Evolutionary conservation across 2,888 invertebrate genomes (phyloP).

Genomic region (Acronicta leporina): DNA sequence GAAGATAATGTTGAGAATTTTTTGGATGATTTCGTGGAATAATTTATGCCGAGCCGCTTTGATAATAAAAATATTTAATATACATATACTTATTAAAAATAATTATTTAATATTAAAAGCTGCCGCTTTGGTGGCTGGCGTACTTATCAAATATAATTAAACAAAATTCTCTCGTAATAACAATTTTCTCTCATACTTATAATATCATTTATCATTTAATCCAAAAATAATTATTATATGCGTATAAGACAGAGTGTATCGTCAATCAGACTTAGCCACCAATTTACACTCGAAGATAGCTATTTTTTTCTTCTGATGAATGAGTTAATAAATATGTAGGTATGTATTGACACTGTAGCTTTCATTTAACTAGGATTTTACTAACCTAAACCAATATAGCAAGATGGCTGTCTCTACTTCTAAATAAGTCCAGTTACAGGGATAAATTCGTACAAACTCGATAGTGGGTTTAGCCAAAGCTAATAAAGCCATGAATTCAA

Average conservation of each 20-base stretch:
- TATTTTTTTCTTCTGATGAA: too few relatives aligned
- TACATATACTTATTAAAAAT: slow-evolving; percentile 37
- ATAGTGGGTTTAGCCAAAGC: slow-evolving; percentile 21
- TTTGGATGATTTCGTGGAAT: slow-evolving; percentile 35
- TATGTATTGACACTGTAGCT: neutral
- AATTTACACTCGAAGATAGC: too few relatives aligned
- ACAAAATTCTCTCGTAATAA: slow-evolving; percentile 18
- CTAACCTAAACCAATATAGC: slow-evolving; percentile 29
- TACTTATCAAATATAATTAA: slow-evolving; percentile 6
- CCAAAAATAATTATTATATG: too few relatives aligned
- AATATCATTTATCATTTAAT: too few relatives aligned
- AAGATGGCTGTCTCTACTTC: slow-evolving; percentile 32
- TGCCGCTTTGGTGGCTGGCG: slow-evolving; percentile 16
- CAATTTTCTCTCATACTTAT: neutral
- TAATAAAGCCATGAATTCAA: slow-evolving; percentile 45
- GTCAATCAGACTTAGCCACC: too few relatives aligned
- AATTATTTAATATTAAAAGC: slow-evolving; percentile 38
- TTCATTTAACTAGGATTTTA: slow-evolving; percentile 24
- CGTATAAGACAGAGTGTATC: too few relatives aligned
- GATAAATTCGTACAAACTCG: slow-evolving; percentile 31
- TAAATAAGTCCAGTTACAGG: slow-evolving; percentile 22
- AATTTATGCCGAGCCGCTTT: slow-evolving; percentile 26
- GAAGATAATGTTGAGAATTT: slow-evolving; percentile 30
- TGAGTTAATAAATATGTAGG: neutral
- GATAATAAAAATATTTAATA: slow-evolving; percentile 32